Conservation (phyloP, 2,888 invertebrate species). For the Drosophila mercatorum region DNA sequence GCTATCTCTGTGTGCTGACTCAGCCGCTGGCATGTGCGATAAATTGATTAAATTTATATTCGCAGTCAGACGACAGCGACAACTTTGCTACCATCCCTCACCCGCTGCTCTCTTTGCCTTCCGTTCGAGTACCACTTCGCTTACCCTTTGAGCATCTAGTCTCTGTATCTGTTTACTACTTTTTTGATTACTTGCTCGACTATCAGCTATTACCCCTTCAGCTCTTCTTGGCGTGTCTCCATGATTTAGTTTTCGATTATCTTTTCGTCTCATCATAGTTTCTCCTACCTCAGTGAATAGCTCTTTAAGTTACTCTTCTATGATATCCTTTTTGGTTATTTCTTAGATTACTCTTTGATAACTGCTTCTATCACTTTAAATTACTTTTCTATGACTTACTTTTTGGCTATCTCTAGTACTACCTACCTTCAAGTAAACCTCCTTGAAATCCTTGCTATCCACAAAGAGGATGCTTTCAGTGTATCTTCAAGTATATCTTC, state of each 20-base stretch:
- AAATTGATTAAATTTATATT: slow-evolving; percentile 69
- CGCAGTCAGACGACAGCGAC: slow-evolving; percentile 28
- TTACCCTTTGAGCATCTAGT: not conserved
- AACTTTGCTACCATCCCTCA: not conserved
- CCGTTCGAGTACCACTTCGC: not conserved
- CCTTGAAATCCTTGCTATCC: not conserved
- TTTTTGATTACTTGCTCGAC: slow-evolving; percentile 13
- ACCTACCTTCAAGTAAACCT: not conserved
- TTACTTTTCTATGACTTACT: not conserved
- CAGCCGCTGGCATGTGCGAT: slow-evolving; percentile 35
- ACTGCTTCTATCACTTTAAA: not conserved
- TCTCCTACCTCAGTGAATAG: too few species aligned
- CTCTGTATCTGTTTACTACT: not conserved
- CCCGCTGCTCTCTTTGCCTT: not conserved
- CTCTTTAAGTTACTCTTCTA: not conserved
- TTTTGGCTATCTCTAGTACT: not conserved
- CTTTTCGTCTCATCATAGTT: not conserved
- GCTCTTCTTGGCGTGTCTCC: not conserved
- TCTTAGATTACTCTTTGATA: not conserved
- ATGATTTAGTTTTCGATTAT: not conserved
- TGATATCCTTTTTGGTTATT: not conserved
- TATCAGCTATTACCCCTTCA: not conserved
- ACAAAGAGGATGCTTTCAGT: too few species aligned
- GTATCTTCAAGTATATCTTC: not conserved
- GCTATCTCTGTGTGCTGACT: not conserved